Percentiles rank a stretch among this genome's conserved stretches.
phyloP scores from a whole-genome alignment of 2,113 vertebrate genomes.

The Casuarius casuarius region DNA sequence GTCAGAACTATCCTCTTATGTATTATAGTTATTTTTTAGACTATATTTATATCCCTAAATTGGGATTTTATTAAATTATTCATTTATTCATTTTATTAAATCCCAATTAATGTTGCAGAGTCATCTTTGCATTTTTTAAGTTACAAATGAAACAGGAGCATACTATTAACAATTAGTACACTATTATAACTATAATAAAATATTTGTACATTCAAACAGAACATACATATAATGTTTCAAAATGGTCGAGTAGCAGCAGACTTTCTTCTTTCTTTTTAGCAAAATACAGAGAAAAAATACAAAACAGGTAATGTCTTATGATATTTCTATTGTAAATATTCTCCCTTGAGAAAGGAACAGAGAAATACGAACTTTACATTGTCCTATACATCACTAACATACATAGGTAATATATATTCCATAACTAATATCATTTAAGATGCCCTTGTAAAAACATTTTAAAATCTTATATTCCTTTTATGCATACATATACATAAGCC shows the following conservation, averaged over 20 bases:
- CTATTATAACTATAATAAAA: neutral
- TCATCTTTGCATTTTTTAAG: neutral
- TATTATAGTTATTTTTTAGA: neutral
- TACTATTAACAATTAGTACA: neutral
- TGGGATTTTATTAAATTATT: constrained; percentile 14
- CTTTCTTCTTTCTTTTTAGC: neutral
- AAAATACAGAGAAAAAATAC: neutral
- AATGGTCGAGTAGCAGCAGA: neutral
- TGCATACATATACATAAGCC: neutral
- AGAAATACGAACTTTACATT: neutral
- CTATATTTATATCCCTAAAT: neutral
- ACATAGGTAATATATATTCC: neutral
- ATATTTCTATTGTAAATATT: neutral
- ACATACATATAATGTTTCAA: neutral
- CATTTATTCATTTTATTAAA: constrained; percentile 36
- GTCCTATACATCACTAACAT: neutral
- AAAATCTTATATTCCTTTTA: neutral
- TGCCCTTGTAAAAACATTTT: neutral
- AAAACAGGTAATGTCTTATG: neutral
- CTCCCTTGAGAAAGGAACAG: neutral
- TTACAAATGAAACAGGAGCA: neutral
- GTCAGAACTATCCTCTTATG: neutral
- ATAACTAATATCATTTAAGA: neutral
- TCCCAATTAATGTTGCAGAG: neutral
- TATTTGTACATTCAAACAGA: neutral